Conservation (phyloP, 2,113 vertebrate genomes). For the Ginglymostoma cirratum region DNA sequence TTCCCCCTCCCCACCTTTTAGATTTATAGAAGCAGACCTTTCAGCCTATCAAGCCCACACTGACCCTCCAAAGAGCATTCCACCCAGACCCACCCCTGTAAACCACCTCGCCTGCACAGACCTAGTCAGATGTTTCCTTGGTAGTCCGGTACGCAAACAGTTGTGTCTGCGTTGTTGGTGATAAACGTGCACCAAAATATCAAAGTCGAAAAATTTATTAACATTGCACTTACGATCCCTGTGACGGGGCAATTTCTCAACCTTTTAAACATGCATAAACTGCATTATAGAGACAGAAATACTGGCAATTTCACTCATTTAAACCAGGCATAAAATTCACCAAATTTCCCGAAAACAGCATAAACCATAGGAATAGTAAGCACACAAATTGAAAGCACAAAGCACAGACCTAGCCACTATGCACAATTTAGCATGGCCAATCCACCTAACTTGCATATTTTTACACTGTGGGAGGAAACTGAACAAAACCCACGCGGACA, state of each 20-base stretch:
- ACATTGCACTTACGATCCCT: not conserved
- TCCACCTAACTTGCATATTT: no score
- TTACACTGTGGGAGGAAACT: no score
- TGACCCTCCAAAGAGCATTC: no score
- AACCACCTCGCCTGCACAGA: no score
- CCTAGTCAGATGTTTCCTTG: no score
- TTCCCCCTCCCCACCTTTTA: no score
- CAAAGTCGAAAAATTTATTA: not conserved
- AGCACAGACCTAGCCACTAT: no score
- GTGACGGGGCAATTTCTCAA: not conserved
- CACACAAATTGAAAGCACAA: not conserved
- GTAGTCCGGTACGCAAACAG: not conserved
- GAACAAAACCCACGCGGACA: no score
- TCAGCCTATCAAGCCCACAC: no score
- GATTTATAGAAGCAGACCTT: no score
- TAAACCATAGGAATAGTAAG: not conserved
- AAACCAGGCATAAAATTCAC: not conserved
- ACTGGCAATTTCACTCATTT: not conserved
- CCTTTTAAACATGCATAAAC: not conserved
- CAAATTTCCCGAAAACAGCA: not conserved
- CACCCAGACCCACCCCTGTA: no score
- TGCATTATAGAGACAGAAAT: not conserved
- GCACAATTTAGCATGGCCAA: no score
- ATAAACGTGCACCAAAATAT: not conserved
- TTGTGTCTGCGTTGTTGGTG: not conserved